Percentiles rank a stretch among this genome's conserved stretches.
Evolutionary conservation across 2,113 vertebrate genomes (phyloP).

Genomic region (Rhipidura dahli): DNA sequence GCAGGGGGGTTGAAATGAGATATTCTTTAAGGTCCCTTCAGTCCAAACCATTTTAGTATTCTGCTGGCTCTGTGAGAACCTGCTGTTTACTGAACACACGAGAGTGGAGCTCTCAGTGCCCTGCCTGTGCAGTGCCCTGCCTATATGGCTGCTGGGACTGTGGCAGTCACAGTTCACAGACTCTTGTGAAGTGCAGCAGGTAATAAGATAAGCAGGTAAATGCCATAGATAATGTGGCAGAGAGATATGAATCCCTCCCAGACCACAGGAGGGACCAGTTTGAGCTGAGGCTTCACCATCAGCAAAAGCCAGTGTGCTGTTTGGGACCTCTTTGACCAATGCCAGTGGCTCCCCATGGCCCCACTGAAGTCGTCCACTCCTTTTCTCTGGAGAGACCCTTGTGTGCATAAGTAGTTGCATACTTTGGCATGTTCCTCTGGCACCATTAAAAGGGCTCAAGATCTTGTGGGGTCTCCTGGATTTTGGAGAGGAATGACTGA

Average conservation of each 20-base stretch:
- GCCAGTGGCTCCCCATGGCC: not conserved
- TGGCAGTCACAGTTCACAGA: accelerated
- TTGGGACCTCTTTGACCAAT: not conserved
- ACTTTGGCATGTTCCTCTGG: not conserved
- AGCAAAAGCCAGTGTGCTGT: not conserved
- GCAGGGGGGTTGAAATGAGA: not conserved
- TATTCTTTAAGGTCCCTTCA: not conserved
- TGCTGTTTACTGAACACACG: not conserved
- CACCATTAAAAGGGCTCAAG: not conserved
- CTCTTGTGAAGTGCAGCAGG: not conserved
- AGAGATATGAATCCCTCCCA: not conserved
- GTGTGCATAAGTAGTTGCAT: not conserved
- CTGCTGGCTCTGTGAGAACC: not conserved
- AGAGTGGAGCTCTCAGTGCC: not conserved
- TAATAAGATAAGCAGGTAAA: not conserved
- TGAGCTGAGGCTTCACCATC: not conserved
- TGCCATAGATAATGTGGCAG: not conserved
- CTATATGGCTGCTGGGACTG: not conserved
- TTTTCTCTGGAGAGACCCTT: not conserved
- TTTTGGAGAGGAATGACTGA: not conserved
- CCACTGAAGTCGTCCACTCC: not conserved
- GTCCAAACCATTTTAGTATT: not conserved
- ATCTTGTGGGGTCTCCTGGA: not conserved
- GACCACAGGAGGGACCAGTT: not conserved
- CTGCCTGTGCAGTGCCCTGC: not conserved